Conservation (phyloP, 2,888 invertebrate species). For the Scaeva pyrastri region DNA sequence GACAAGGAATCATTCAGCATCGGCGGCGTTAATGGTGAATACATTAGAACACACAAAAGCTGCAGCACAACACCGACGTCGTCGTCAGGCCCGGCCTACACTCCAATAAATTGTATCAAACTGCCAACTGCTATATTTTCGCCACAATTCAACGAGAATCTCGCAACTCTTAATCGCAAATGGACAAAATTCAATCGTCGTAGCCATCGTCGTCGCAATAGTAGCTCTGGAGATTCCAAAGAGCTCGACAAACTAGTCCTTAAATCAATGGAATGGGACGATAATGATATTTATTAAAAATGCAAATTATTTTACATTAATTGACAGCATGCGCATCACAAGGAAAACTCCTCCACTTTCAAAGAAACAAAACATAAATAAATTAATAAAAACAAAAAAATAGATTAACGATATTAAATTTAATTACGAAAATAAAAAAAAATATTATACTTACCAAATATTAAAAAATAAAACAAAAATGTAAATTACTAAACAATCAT, state of each 20-base stretch:
- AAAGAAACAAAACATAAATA: constrained; percentile 18
- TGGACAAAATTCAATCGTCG: constrained; percentile 82
- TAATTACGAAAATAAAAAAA: constrained; percentile 29
- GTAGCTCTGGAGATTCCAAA: constrained; percentile 83
- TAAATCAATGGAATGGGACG: constrained; percentile 84
- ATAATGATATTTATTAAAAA: constrained; percentile 82
- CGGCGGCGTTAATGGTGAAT: constrained; percentile 74
- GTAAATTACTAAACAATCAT: constrained; percentile 74
- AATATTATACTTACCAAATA: constrained; percentile 51
- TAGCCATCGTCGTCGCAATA: constrained; percentile 81
- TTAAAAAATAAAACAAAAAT: constrained; percentile 72
- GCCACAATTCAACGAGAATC: constrained; percentile 80
- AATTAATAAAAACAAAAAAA: constrained; percentile 28
- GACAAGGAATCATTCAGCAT: constrained; percentile 82
- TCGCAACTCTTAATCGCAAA: constrained; percentile 82
- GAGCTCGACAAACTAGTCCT: constrained; percentile 83
- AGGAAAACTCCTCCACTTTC: constrained; percentile 31
- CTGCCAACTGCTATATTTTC: constrained; percentile 82
- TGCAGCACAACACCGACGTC: constrained; percentile 51
- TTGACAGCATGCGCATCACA: constrained; percentile 44
- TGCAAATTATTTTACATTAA: constrained; percentile 18
- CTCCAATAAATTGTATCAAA: constrained; percentile 81
- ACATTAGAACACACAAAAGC: constrained; percentile 43
- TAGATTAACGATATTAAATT: constrained; percentile 56
- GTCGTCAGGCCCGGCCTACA: constrained; percentile 67